Conservation (phyloP, 2,113 vertebrate species). For the Pelecanoides urinatrix region DNA sequence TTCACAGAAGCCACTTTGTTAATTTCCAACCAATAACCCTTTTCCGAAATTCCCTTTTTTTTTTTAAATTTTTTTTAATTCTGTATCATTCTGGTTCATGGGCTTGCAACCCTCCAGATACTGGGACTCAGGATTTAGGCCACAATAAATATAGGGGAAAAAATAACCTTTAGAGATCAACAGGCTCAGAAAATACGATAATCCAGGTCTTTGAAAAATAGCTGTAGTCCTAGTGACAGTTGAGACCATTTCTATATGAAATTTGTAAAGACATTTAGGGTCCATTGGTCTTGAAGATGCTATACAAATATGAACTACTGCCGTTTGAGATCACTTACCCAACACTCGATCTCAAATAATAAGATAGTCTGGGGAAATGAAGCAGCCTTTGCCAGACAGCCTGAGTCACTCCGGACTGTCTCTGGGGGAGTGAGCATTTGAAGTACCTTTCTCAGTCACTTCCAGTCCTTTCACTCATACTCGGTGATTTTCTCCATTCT, state of each 20-base stretch:
- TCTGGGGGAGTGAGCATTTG: background rate
- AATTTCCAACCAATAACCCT: background rate
- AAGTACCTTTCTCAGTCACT: background rate
- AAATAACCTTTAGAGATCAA: background rate
- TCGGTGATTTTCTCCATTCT: background rate
- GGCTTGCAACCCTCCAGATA: background rate
- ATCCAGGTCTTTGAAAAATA: background rate
- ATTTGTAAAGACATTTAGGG: background rate
- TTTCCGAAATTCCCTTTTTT: background rate
- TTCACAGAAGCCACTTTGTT: background rate
- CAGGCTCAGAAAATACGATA: background rate
- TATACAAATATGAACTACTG: background rate
- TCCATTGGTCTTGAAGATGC: background rate
- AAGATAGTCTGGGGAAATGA: background rate
- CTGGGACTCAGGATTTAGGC: background rate
- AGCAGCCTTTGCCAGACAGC: background rate
- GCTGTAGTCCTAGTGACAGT: background rate
- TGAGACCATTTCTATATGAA: background rate
- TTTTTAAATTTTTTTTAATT: background rate
- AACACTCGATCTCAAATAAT: background rate
- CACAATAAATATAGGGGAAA: background rate
- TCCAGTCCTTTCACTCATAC: background rate
- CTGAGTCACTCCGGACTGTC: background rate
- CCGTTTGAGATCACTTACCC: background rate
- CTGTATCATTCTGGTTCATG: background rate